These are phyloP conservation scores for Etheostoma spectabile DNA, from an alignment of 2,113 vertebrate species.

Conservation along the genomic window DNA sequence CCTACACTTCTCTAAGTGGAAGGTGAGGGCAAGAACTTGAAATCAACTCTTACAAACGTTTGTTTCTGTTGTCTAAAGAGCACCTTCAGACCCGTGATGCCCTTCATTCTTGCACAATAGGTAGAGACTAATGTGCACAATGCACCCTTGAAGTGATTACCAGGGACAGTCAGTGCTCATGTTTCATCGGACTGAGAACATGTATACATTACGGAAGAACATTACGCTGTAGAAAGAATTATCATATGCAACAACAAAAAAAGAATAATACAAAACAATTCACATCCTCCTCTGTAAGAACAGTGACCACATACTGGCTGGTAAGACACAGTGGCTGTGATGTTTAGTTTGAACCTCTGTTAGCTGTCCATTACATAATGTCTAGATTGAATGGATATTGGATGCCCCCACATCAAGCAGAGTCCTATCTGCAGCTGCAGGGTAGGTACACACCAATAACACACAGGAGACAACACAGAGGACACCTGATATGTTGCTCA, in stretches of 20 bases:
- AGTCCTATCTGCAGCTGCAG: slow-evolving; percentile 65
- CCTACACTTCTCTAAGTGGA: slow-evolving; percentile 52
- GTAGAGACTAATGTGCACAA: neutral
- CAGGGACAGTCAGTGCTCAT: neutral
- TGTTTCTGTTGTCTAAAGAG: slow-evolving; percentile 60
- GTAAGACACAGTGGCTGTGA: neutral
- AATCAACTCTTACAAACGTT: slow-evolving; percentile 58
- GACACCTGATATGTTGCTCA: slow-evolving; percentile 72
- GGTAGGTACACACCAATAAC: slow-evolving; percentile 71
- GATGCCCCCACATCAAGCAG: slow-evolving; percentile 72
- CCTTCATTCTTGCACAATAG: slow-evolving; percentile 23
- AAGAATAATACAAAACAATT: neutral
- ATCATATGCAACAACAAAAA: neutral
- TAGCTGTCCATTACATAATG: slow-evolving; percentile 59
- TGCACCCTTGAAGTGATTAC: neutral
- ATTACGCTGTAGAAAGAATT: neutral
- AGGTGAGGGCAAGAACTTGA: slow-evolving; percentile 44
- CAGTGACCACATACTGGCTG: neutral
- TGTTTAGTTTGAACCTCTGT: slow-evolving; percentile 33
- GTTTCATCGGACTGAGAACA: neutral
- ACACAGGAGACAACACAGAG: slow-evolving; percentile 63
- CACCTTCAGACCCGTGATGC: slow-evolving; percentile 34
- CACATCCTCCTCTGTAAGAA: neutral
- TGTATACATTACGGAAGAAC: neutral
- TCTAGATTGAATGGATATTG: slow-evolving; percentile 65